phyloP scores from a whole-genome alignment of 1,140 invertebrate species.

The Adoxophyes honmai region DNA sequence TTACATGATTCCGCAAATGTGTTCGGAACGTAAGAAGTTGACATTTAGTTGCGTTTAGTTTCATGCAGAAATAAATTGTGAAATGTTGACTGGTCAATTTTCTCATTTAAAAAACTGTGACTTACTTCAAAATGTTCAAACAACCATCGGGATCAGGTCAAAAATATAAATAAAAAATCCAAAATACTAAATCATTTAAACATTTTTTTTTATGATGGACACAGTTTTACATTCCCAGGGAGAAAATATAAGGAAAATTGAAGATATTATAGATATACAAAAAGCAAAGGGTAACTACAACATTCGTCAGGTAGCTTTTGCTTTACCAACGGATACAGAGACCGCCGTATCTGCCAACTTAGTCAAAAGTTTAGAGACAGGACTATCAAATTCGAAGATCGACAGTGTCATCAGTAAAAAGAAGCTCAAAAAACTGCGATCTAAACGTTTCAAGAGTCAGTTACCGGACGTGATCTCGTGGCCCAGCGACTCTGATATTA shows the following conservation, averaged over 20 bases:
- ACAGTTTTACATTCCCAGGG: constrained; percentile 26
- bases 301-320: constrained; percentile 55
- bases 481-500: constrained; percentile 69
- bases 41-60: too few relatives aligned
- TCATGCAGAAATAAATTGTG: too few relatives aligned
- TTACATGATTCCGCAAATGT: too few relatives aligned
- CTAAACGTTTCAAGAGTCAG: constrained; percentile 38
- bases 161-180: constrained; percentile 31
- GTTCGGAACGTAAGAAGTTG: too few relatives aligned
- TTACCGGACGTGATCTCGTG: constrained; percentile 50
- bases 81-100: too few relatives aligned
- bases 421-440: constrained; percentile 37
- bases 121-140: constrained; percentile 31
- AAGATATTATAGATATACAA: constrained; percentile 66
- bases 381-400: constrained; percentile 36
- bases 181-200: constrained; percentile 38
- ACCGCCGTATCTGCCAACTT: constrained; percentile 37
- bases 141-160: constrained; percentile 20
- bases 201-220: constrained; percentile 42
- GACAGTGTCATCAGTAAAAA: constrained; percentile 29
- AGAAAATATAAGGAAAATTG: constrained; percentile 57
- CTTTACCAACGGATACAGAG: constrained; percentile 40
- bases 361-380: constrained; percentile 49
- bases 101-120: constrained; percentile 30
- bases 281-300: constrained; percentile 58